Evolutionary conservation across 2,888 invertebrate genomes (phyloP).

Genomic region (Zonitis immaculata): DNA sequence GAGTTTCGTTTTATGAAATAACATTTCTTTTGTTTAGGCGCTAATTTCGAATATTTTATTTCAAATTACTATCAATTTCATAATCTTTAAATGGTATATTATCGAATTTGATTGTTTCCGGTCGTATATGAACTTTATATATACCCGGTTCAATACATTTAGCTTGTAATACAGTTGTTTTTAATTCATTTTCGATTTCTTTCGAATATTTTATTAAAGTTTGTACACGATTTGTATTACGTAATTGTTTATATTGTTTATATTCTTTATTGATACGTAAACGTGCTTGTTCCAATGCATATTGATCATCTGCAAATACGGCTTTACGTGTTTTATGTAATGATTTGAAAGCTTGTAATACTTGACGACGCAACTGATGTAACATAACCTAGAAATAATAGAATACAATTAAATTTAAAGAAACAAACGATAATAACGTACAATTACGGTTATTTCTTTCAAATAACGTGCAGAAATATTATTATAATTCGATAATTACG

Average conservation of each 20-base stretch:
- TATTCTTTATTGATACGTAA: conserved; percentile 73
- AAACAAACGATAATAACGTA: no score
- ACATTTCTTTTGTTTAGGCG: no score
- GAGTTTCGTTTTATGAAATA: no score
- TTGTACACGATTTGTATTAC: no score
- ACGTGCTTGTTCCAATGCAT: conserved; percentile 60
- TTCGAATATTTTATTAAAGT: conserved; percentile 64
- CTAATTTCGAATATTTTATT: background rate
- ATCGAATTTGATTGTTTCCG: conserved; percentile 58
- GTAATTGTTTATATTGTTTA: conserved; percentile 60
- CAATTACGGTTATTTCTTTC: no score
- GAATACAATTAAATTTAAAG: background rate
- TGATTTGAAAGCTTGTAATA: conserved; percentile 64
- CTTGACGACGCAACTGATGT: conserved; percentile 49
- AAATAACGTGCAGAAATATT: no score
- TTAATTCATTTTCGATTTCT: conserved; percentile 66
- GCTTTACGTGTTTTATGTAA: conserved; percentile 64
- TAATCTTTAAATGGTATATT: conserved; percentile 57
- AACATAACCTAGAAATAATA: background rate
- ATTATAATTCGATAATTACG: no score
- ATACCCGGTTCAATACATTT: conserved; percentile 61
- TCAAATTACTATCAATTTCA: background rate
- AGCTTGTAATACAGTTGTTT: conserved; percentile 70
- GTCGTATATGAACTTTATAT: conserved; percentile 58
- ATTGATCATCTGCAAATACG: conserved; percentile 63